phyloP scores from a whole-genome alignment of 1,140 invertebrate species.

The Diorhabda elongata region DNA sequence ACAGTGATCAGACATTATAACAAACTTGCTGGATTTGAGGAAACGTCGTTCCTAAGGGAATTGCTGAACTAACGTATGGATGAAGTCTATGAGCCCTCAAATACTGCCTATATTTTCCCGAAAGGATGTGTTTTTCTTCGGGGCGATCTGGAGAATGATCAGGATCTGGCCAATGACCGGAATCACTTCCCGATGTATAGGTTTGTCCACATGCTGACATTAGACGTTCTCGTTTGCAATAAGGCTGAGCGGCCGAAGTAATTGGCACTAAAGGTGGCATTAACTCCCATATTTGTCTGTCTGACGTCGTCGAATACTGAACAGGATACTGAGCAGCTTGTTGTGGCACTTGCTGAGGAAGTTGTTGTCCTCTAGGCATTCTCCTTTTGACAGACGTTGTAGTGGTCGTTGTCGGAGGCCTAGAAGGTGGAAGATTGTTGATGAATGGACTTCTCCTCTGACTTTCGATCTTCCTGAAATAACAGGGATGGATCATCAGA shows the following conservation, averaged over 20 bases:
- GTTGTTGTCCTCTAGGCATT: slow-evolving; percentile 35
- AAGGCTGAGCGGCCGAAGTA: slow-evolving; percentile 45
- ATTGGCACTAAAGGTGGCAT: slow-evolving; percentile 51
- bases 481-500: slow-evolving; percentile 81
- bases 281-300: slow-evolving; percentile 44
- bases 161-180: slow-evolving; percentile 43
- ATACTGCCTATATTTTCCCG: slow-evolving; percentile 55
- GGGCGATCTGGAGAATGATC: slow-evolving; percentile 43
- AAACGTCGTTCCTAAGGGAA: slow-evolving; percentile 49
- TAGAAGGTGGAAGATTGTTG: slow-evolving; percentile 61
- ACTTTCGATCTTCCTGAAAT: slow-evolving; percentile 74
- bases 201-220: slow-evolving; percentile 34
- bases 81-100: slow-evolving; percentile 53
- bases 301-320: slow-evolving; percentile 38
- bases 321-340: slow-evolving; percentile 47
- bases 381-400: slow-evolving; percentile 43
- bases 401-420: slow-evolving; percentile 32
- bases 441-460: slow-evolving; percentile 71
- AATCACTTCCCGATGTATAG: slow-evolving; percentile 36
- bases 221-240: slow-evolving; percentile 35
- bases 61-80: slow-evolving; percentile 51
- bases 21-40: slow-evolving; percentile 55
- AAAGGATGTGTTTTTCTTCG: slow-evolving; percentile 49
- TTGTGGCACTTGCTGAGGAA: slow-evolving; percentile 42
- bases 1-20: slow-evolving; percentile 55